A percentile compares a stretch with the other conserved stretches of the same genome.
Evolutionary conservation across 2,797 vertebrate genomes (phyloP).

Genomic region (Tolypeutes matacus): DNA sequence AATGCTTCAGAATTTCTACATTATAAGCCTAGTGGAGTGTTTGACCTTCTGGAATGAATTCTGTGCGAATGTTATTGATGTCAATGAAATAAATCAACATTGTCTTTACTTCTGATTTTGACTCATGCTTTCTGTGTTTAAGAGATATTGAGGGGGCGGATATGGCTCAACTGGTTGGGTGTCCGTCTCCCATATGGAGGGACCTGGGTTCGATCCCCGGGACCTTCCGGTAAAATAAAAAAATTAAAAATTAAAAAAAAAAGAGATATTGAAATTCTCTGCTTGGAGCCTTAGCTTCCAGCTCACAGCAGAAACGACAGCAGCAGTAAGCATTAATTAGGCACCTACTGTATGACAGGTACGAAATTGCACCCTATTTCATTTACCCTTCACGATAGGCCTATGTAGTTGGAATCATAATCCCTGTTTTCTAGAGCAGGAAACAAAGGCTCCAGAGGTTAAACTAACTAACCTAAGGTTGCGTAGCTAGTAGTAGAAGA

Average conservation of each 20-base stretch:
- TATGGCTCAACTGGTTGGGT: no score
- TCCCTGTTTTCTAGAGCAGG: not conserved
- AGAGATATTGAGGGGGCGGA: not conserved
- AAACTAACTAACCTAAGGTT: not conserved
- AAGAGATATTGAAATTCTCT: not conserved
- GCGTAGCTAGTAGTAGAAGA: not conserved
- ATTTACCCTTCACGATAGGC: not conserved
- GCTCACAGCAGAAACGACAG: slow-evolving; percentile 32
- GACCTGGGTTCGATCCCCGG: no score
- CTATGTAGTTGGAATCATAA: not conserved
- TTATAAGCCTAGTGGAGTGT: not conserved
- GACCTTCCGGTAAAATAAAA: no score
- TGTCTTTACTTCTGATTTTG: slow-evolving; percentile 51
- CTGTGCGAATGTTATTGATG: slow-evolving; percentile 32
- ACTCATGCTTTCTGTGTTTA: not conserved
- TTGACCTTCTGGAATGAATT: slow-evolving; percentile 63
- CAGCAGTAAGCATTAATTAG: not conserved
- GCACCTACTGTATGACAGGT: not conserved
- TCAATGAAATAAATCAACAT: slow-evolving; percentile 59
- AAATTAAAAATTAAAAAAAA: no score
- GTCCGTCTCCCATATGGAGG: no score
- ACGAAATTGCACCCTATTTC: not conserved
- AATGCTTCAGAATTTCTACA: slow-evolving; percentile 36
- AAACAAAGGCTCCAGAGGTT: not conserved
- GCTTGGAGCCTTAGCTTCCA: not conserved